Conservation (phyloP, 2,888 invertebrate species). For the Trachelus troglodyta region DNA sequence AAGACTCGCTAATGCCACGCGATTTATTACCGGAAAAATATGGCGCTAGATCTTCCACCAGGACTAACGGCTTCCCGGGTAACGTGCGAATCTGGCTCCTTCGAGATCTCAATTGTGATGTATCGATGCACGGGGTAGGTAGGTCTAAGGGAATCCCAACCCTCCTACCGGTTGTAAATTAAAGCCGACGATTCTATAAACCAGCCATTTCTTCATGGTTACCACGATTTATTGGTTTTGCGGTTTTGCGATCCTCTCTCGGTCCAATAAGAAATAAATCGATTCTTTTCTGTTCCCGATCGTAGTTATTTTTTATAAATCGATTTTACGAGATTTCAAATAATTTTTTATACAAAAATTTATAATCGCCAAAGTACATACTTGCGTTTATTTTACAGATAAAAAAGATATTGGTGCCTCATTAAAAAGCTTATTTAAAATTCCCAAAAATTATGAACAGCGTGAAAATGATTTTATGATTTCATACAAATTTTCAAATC, state of each 20-base stretch:
- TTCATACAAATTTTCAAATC: not conserved
- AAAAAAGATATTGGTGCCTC: not conserved
- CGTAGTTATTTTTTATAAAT: not conserved
- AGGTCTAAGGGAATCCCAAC: not conserved
- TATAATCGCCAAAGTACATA: not conserved
- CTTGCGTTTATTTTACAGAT: not conserved
- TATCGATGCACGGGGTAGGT: slow-evolving; percentile 14
- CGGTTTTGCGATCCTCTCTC: not conserved
- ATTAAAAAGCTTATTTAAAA: not conserved
- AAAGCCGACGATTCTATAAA: slow-evolving; percentile 44
- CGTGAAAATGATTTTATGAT: not conserved
- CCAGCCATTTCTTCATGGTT: slow-evolving; percentile 15
- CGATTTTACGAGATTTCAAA: not conserved
- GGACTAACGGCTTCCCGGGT: slow-evolving; percentile 29
- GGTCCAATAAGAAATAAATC: not conserved
- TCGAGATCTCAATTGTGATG: slow-evolving; percentile 32
- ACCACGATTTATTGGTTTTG: slow-evolving; percentile 8
- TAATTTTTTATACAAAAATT: not conserved
- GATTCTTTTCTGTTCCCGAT: not conserved
- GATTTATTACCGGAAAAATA: slow-evolving; percentile 53
- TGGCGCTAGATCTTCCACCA: slow-evolving; percentile 25
- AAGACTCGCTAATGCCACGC: slow-evolving; percentile 37
- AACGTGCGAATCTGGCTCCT: slow-evolving; percentile 37
- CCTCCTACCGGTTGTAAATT: slow-evolving; percentile 39
- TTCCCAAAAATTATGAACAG: not conserved